phyloP scores from a whole-genome alignment of 2,888 invertebrate species.

The Actias luna region DNA sequence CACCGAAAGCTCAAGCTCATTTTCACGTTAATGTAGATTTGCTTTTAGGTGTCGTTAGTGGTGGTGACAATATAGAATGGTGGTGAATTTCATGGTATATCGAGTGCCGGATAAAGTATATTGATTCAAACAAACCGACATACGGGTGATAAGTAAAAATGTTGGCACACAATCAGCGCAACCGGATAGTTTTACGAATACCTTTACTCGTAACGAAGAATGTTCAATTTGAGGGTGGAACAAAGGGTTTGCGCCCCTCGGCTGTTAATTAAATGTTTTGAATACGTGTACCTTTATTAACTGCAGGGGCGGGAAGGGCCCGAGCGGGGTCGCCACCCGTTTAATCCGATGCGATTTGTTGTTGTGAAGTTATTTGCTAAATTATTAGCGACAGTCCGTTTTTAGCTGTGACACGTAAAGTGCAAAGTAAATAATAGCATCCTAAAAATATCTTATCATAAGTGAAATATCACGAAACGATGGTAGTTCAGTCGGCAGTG shows the following conservation, averaged over 20 bases:
- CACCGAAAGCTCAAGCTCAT: too few species aligned
- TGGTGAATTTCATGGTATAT: too few species aligned
- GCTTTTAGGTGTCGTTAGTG: too few species aligned
- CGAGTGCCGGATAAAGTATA: too few species aligned
- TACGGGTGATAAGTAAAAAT: background rate
- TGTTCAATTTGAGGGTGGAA: constrained; percentile 32
- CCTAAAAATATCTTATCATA: background rate
- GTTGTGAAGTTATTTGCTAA: constrained; percentile 14
- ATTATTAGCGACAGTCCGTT: constrained; percentile 11
- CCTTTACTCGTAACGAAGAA: constrained; percentile 29
- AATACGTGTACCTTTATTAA: constrained; percentile 45
- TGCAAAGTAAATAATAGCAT: background rate
- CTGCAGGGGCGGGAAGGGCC: constrained; percentile 26
- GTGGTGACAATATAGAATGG: too few species aligned
- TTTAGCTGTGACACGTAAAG: background rate
- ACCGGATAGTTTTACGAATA: constrained; percentile 28
- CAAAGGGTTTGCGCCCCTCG: constrained; percentile 28
- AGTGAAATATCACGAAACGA: background rate
- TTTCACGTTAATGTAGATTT: too few species aligned
- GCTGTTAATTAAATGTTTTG: constrained; percentile 64
- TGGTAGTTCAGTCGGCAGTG: too few species aligned
- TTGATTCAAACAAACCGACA: background rate
- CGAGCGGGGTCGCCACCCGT: constrained; percentile 19
- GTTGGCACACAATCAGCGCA: background rate
- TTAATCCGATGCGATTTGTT: constrained; percentile 33